Evolutionary conservation across 2,797 vertebrate genomes (phyloP), one percentile per base, ranked within the genome.

Genomic region (Synaphobranchus kaupii): DNA sequence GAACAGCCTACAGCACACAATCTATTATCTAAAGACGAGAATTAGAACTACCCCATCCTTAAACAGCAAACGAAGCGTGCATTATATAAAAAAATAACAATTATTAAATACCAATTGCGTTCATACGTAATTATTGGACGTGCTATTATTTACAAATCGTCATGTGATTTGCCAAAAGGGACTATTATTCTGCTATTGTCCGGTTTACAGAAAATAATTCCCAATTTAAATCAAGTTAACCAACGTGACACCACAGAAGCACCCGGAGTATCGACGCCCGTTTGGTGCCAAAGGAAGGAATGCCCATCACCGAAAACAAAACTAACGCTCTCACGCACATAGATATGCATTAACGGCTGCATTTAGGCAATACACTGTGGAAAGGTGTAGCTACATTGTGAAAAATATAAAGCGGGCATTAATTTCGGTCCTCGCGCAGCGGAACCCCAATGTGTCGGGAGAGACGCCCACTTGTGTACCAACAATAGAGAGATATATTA

Each of bases 391-490:
- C 39, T 39, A 10, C 15, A 10, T 3, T 4, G 76, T 80, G 0
- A 47, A 80, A 80, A 1, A 47, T 20, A 80, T 9, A 9, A 80
- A 80, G 8, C 22, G 76, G n/a, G 56, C 10, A 50, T 17, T 83
- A 9, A 48, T 31, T 86, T 82, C 28, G 90, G 93, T 91, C 90
- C 90, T 91, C 90, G 66, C 90, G 91, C 60, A 68, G 91, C 92
- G 92, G 91, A 94, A 92, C 92, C 93, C 94, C 89, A 93, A 20
- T 88, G 66, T 92, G 94, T 94, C 93, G 94, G 93, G 92, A 96
- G 94, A 95, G 95, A 96, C 96, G 95, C 96, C 96, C 96, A 96
- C 94, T 95, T 95, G 93, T 92, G 83, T 93, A 91, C 90, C 92
- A 93, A 94, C 94, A 95, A 95, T 93, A 88, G 93, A 93, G 90